Percentiles rank a stretch among this genome's conserved stretches.
Conservation (phyloP, 2,888 invertebrate species). For the Drosophila phalerata region DNA sequence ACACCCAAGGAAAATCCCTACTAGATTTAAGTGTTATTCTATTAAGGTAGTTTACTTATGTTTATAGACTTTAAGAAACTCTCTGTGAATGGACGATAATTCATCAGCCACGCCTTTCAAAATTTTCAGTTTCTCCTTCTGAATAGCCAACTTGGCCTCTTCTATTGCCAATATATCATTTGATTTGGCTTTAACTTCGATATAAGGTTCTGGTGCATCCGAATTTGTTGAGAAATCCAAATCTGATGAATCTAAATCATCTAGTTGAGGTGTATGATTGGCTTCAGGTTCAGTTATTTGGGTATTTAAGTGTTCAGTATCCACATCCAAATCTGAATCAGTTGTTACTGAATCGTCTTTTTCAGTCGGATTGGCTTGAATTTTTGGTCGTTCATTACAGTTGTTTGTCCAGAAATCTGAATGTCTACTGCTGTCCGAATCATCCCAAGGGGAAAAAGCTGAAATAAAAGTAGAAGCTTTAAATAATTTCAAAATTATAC, state of each 20-base stretch:
- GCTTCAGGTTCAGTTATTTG: neutral
- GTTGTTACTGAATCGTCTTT: neutral
- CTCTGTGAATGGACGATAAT: conserved; percentile 34
- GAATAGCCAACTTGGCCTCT: conserved; percentile 26
- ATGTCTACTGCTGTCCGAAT: conserved; percentile 17
- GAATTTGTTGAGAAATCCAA: neutral
- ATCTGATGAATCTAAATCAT: neutral
- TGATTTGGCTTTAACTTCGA: neutral
- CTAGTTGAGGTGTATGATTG: neutral
- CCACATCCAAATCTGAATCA: neutral
- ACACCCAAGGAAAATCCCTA: neutral
- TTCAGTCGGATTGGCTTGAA: neutral
- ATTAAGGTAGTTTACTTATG: neutral
- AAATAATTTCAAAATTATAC: neutral
- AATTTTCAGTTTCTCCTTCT: conserved; percentile 32
- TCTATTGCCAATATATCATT: conserved; percentile 19
- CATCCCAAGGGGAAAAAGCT: conserved; percentile 37
- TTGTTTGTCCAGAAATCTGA: neutral
- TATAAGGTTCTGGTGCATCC: neutral
- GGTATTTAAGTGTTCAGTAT: neutral
- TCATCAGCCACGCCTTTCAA: conserved; percentile 43
- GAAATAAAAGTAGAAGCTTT: neutral
- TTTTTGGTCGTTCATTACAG: neutral
- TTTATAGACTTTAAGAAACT: conserved; percentile 36
- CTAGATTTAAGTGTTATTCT: neutral